phyloP scores from a whole-genome alignment of 2,888 invertebrate species.

The Tribolium freemani region DNA sequence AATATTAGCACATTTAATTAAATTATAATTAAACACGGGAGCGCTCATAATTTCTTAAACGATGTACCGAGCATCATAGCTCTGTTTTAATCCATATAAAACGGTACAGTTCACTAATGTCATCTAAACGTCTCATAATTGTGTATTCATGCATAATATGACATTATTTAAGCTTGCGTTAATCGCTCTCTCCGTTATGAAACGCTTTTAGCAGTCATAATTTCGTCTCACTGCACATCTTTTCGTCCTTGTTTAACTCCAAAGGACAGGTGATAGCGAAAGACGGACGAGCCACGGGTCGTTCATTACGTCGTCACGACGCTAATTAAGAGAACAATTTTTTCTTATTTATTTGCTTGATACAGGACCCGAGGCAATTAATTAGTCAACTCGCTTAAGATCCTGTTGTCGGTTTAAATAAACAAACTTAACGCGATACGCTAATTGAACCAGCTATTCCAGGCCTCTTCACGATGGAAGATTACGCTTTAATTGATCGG shows the following conservation, averaged over 20 bases:
- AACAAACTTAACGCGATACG: constrained; percentile 20
- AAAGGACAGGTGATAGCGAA: constrained; percentile 10
- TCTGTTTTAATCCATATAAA: constrained; percentile 54
- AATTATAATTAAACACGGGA: constrained; percentile 49
- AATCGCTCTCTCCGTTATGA: constrained; percentile 59
- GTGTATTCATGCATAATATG: constrained; percentile 63
- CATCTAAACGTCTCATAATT: constrained; percentile 60
- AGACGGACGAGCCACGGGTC: constrained; percentile 18
- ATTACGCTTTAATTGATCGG: constrained; percentile 27
- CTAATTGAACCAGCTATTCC: constrained; percentile 23
- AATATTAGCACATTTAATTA: constrained; percentile 48
- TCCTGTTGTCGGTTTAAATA: constrained; percentile 24
- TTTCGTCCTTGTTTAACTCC: constrained; percentile 20
- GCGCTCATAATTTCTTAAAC: constrained; percentile 44
- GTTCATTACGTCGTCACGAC: constrained; percentile 36
- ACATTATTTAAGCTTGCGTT: constrained; percentile 62
- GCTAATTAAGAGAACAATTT: constrained; percentile 41
- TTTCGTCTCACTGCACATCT: constrained; percentile 31
- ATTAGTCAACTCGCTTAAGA: constrained; percentile 23
- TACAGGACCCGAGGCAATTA: constrained; percentile 22
- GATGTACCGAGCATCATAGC: constrained; percentile 41
- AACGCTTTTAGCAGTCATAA: constrained; percentile 51
- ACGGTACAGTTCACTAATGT: constrained; percentile 58
- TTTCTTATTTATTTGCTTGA: constrained; percentile 40
- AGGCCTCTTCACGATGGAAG: background rate